These are phyloP conservation scores for Eupelmus urozonus DNA, from an alignment of 2,888 invertebrate species.

Conservation along the genomic window DNA sequence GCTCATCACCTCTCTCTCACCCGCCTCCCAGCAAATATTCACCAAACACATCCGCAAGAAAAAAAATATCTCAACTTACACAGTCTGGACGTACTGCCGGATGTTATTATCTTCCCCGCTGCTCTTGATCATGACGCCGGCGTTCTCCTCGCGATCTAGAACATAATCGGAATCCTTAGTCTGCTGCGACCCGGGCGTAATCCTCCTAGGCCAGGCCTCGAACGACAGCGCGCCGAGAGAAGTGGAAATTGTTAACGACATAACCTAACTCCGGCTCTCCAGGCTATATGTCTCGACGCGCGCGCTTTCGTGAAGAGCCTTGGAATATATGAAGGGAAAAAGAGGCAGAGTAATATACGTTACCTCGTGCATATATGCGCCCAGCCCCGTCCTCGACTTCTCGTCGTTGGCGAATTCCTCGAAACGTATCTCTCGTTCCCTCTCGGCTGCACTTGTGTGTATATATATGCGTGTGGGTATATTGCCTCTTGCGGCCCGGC, in stretches of 20 bases:
- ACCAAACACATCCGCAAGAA: no score
- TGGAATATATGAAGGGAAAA: no score
- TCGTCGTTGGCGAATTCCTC: no score
- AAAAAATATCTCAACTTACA: conserved; percentile 63
- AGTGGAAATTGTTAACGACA: no score
- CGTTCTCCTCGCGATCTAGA: conserved; percentile 43
- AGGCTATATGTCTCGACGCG: neutral
- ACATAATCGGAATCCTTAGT: neutral
- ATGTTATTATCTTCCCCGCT: conserved; percentile 66
- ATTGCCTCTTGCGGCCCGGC: neutral
- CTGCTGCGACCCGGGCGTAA: neutral
- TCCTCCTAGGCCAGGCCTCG: neutral
- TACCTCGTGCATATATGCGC: conserved; percentile 35
- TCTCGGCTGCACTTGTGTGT: no score
- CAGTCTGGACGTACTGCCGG: conserved; percentile 65
- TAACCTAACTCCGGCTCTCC: conserved; percentile 42
- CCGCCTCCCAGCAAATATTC: no score
- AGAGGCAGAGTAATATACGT: no score
- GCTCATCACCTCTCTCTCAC: no score
- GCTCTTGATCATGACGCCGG: conserved; percentile 66
- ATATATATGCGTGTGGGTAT: no score
- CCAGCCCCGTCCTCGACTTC: neutral
- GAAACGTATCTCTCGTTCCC: no score
- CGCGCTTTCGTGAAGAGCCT: no score
- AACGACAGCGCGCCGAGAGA: neutral